Percentiles rank a stretch among this genome's conserved stretches.
Conservation (phyloP, 2,888 invertebrate species). For the Sphecodes monilicornis region DNA sequence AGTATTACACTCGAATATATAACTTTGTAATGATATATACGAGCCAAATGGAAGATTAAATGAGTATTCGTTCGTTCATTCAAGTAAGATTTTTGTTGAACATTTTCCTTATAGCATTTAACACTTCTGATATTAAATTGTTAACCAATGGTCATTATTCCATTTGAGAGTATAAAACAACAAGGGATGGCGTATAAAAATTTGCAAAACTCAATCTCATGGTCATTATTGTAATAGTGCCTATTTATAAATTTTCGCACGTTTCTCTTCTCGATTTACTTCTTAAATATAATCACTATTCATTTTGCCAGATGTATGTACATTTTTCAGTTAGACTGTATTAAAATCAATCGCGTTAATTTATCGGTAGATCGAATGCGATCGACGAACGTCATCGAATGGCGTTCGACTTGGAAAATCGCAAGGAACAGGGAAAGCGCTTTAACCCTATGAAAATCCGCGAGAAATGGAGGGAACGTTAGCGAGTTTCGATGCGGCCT, state of each 20-base stretch:
- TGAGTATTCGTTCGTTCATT: too few species aligned
- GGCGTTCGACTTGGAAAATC: background rate
- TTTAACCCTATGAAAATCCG: slow-evolving; percentile 11
- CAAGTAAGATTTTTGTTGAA: too few species aligned
- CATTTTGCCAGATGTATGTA: background rate
- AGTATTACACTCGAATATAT: background rate
- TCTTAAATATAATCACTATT: too few species aligned
- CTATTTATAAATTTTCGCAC: background rate
- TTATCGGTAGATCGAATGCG: background rate
- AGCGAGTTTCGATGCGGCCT: slow-evolving; percentile 71
- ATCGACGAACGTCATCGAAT: background rate
- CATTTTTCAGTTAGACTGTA: background rate
- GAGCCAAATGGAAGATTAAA: background rate
- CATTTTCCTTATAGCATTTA: too few species aligned
- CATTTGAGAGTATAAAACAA: too few species aligned
- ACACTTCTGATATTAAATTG: too few species aligned
- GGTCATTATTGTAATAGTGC: background rate
- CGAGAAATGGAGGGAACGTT: slow-evolving; percentile 38
- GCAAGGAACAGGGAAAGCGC: background rate
- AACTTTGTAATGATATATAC: background rate
- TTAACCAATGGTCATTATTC: too few species aligned
- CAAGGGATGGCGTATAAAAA: too few species aligned
- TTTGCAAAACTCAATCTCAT: too few species aligned
- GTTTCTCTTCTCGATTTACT: background rate
- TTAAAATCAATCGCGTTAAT: background rate